These are phyloP conservation scores for Odontothrips loti DNA, from an alignment of 2,888 invertebrate species.

Conservation along the genomic window DNA sequence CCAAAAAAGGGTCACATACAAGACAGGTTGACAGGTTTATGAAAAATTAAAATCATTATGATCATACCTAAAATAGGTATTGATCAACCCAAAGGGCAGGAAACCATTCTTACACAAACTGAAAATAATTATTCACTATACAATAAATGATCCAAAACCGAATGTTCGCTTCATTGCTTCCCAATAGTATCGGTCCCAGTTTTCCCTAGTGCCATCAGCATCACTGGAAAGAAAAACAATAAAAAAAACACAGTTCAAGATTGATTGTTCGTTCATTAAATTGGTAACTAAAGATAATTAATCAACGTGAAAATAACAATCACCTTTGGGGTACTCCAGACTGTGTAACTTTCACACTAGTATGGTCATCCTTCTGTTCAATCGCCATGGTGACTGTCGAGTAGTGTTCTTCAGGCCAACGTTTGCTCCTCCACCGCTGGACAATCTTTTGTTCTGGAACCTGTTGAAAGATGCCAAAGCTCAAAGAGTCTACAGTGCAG, in stretches of 20 bases:
- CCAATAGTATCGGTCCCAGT: slow-evolving; percentile 95
- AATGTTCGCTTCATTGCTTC: slow-evolving; percentile 89
- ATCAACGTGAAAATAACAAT: slow-evolving; percentile 34
- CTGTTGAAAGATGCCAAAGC: slow-evolving; percentile 41
- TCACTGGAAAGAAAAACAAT: slow-evolving; percentile 49
- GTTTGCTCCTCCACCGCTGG: slow-evolving; percentile 89
- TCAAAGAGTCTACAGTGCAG: neutral
- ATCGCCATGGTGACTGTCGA: slow-evolving; percentile 83
- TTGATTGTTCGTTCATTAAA: neutral
- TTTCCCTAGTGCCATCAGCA: slow-evolving; percentile 71
- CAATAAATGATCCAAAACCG: slow-evolving; percentile 63
- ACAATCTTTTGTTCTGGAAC: slow-evolving; percentile 75
- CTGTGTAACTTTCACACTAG: slow-evolving; percentile 76
- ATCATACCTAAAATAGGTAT: too few relatives aligned
- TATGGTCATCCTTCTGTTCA: slow-evolving; percentile 83
- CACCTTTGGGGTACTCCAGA: slow-evolving; percentile 73
- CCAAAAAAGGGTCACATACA: too few relatives aligned
- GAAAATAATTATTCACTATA: neutral
- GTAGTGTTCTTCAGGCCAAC: slow-evolving; percentile 89
- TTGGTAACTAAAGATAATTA: neutral
- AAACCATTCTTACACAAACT: too few relatives aligned
- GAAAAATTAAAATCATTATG: too few relatives aligned
- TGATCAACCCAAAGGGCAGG: too few relatives aligned
- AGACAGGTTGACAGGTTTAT: too few relatives aligned
- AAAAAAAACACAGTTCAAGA: neutral